phyloP scores from a whole-genome alignment of 1,140 invertebrate genomes.

The Papilio machaon region DNA sequence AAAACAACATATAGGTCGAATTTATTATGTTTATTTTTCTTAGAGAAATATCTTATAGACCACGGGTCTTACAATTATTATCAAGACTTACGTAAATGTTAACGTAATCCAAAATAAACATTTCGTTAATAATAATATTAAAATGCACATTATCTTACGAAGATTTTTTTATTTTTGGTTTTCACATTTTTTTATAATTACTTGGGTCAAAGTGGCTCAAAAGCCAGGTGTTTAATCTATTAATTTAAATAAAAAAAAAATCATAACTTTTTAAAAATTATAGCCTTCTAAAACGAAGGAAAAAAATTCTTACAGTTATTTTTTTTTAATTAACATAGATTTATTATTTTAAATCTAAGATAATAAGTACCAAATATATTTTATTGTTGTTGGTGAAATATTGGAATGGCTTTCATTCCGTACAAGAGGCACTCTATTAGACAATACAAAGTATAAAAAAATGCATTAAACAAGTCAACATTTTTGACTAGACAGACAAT shows the following conservation, averaged over 20 bases:
- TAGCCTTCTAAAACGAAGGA: conserved; percentile 75
- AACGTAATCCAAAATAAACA: conserved; percentile 29
- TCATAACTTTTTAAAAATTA: conserved; percentile 41
- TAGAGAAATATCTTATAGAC: conserved; percentile 71
- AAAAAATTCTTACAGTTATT: conserved; percentile 37
- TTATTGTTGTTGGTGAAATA: conserved; percentile 28
- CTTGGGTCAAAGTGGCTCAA: neutral
- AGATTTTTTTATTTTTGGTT: conserved; percentile 32
- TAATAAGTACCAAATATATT: conserved; percentile 26
- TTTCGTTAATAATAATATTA: conserved; percentile 30
- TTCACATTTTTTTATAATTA: conserved; percentile 29
- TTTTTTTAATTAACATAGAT: conserved; percentile 35
- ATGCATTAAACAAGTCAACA: conserved; percentile 57
- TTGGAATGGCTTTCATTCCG: conserved; percentile 30
- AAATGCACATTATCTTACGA: conserved; percentile 35
- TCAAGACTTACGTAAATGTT: conserved; percentile 52
- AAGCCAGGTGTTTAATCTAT: neutral
- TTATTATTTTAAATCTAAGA: conserved; percentile 21
- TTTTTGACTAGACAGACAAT: conserved; percentile 73
- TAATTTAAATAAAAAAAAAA: neutral
- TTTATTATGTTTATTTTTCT: conserved; percentile 46
- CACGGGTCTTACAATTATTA: conserved; percentile 73
- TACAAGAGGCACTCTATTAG: conserved; percentile 19
- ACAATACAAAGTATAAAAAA: conserved; percentile 48
- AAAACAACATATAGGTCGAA: conserved; percentile 52